These are phyloP conservation scores for Rhagoletis pomonella DNA, from an alignment of 1,140 invertebrate genomes.

Conservation along the genomic window DNA sequence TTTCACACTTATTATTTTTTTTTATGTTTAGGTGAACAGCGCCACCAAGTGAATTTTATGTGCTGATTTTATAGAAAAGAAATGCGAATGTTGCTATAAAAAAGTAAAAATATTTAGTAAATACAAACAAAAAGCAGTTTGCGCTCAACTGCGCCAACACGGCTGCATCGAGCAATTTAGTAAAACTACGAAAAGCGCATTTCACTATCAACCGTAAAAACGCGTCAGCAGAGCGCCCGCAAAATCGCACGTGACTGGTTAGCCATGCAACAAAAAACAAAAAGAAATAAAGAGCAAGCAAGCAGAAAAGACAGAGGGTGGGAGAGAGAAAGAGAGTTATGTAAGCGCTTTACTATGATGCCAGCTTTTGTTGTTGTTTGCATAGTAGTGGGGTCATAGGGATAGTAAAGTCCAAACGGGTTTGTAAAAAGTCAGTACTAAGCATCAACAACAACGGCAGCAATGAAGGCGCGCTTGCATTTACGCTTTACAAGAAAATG, in stretches of 20 bases:
- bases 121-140: neutral
- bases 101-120: neutral
- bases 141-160: neutral
- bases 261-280: neutral
- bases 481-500: slow-evolving; percentile 38
- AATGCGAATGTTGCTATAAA: slow-evolving; percentile 2
- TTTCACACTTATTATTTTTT: neutral
- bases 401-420: slow-evolving; percentile 13
- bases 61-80: slow-evolving; percentile 35
- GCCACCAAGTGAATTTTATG: slow-evolving; percentile 32
- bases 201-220: neutral
- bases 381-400: neutral
- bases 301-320: no score
- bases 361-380: neutral
- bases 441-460: neutral
- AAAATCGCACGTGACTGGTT: slow-evolving; percentile 46
- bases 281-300: neutral
- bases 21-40: no score
- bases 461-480: neutral
- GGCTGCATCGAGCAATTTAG: neutral
- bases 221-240: slow-evolving; percentile 13
- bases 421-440: neutral
- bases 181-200: neutral
- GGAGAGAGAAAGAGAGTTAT: neutral
- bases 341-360: neutral